Conservation (phyloP, 1,140 invertebrate species). For the Parapsyche elsis region DNA sequence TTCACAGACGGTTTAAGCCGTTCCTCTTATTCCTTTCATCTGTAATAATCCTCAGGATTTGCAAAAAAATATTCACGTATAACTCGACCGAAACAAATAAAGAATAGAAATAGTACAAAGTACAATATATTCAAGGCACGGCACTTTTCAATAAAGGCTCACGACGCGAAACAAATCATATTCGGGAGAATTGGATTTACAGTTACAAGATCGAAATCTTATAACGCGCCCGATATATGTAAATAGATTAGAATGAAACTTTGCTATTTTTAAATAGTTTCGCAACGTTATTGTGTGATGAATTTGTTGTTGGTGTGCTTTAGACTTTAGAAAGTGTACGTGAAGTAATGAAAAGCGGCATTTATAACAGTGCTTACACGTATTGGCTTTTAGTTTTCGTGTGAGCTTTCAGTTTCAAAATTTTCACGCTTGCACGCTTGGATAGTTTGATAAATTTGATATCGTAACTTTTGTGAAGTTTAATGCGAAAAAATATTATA, state of each 20-base stretch:
- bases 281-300: neutral
- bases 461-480: neutral
- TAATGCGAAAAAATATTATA: neutral
- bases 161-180: no score
- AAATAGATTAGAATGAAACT: no score
- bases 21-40: neutral
- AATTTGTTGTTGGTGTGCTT: no score
- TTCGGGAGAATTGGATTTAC: no score
- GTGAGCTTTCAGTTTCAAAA: neutral
- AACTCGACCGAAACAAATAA: neutral
- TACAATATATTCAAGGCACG: no score
- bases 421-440: neutral
- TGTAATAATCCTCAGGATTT: neutral
- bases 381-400: neutral
- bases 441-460: constrained; percentile 1
- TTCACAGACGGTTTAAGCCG: neutral
- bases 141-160: no score
- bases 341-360: neutral
- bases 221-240: no score
- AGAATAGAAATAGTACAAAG: neutral
- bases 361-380: neutral
- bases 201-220: no score
- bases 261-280: neutral
- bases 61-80: no score
- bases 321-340: no score